phyloP scores from a whole-genome alignment of 2,888 invertebrate species.

The Malthinus flaveolus region DNA sequence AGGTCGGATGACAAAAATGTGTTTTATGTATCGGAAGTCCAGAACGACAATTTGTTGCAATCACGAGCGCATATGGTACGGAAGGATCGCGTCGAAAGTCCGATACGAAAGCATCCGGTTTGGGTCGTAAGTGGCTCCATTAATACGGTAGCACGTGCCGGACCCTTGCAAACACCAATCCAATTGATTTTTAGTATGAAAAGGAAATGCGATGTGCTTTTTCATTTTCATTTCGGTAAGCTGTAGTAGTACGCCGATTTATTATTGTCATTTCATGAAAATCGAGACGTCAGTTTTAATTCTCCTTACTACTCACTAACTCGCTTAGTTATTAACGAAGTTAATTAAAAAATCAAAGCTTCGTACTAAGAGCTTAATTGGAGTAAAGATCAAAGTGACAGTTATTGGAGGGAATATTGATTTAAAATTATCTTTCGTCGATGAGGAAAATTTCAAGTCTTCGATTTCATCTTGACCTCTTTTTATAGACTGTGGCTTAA shows the following conservation, averaged over 20 bases:
- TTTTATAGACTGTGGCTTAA: too few species aligned
- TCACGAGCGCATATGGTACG: conserved; percentile 21
- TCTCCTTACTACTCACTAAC: not conserved
- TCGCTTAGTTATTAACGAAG: not conserved
- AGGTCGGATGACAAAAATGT: too few species aligned
- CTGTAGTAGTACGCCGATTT: conserved; percentile 1
- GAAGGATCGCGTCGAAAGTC: conserved; percentile 17
- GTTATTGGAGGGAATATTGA: too few species aligned
- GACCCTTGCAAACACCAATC: conserved; percentile 21
- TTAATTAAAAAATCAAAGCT: not conserved
- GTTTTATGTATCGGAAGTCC: too few species aligned
- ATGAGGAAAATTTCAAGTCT: too few species aligned
- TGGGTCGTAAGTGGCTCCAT: conserved; percentile 31
- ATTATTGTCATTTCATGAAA: conserved; percentile 9
- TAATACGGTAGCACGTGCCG: conserved; percentile 32
- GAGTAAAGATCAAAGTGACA: too few species aligned
- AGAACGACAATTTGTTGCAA: conserved; percentile 27
- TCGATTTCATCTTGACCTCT: too few species aligned
- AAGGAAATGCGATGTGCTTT: conserved; percentile 7
- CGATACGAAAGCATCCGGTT: conserved; percentile 24
- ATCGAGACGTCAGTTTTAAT: not conserved
- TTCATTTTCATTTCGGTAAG: conserved; percentile 7
- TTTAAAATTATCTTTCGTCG: too few species aligned
- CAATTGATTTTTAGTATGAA: conserved; percentile 53
- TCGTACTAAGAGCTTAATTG: too few species aligned